A percentile compares a stretch with the other conserved stretches of the same genome.
Conservation (phyloP, 2,888 invertebrate genomes). For the Catocala nupta region DNA sequence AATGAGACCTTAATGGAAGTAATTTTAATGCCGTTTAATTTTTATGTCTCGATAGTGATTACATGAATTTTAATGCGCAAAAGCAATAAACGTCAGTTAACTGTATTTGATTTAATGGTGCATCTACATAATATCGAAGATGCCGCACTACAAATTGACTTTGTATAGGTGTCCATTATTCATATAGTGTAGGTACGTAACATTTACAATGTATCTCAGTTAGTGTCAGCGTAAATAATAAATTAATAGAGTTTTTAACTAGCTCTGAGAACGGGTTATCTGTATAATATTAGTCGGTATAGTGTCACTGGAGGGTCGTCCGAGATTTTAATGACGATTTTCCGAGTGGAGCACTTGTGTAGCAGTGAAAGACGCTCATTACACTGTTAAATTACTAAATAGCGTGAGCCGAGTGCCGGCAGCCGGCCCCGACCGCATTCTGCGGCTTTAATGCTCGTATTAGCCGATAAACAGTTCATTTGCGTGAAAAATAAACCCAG, state of each 20-base stretch:
- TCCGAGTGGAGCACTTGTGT: constrained; percentile 43
- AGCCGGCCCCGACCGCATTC: constrained; percentile 65
- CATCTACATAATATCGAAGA: constrained; percentile 65
- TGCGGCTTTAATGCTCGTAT: constrained; percentile 67
- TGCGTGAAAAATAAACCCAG: constrained; percentile 73
- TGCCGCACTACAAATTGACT: constrained; percentile 70
- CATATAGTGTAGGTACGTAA: constrained; percentile 53
- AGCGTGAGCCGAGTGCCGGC: constrained; percentile 62
- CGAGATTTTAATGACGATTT: constrained; percentile 47
- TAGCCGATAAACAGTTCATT: constrained; percentile 72
- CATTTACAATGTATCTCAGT: constrained; percentile 62
- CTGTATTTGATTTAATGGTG: constrained; percentile 70
- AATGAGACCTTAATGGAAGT: constrained; percentile 82
- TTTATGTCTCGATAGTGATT: constrained; percentile 72
- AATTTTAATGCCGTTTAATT: constrained; percentile 77
- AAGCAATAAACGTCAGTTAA: constrained; percentile 75
- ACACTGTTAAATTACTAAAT: constrained; percentile 75
- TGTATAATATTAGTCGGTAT: constrained; percentile 27
- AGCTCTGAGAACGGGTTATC: constrained; percentile 24
- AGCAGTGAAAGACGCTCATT: constrained; percentile 63
- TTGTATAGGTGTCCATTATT: constrained; percentile 62
- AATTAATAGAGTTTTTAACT: constrained; percentile 55
- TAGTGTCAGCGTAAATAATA: constrained; percentile 61
- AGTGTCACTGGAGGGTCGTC: constrained; percentile 26
- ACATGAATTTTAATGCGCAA: constrained; percentile 81